Conservation (phyloP, 2,888 invertebrate genomes). For the Cantharis lateralis region DNA sequence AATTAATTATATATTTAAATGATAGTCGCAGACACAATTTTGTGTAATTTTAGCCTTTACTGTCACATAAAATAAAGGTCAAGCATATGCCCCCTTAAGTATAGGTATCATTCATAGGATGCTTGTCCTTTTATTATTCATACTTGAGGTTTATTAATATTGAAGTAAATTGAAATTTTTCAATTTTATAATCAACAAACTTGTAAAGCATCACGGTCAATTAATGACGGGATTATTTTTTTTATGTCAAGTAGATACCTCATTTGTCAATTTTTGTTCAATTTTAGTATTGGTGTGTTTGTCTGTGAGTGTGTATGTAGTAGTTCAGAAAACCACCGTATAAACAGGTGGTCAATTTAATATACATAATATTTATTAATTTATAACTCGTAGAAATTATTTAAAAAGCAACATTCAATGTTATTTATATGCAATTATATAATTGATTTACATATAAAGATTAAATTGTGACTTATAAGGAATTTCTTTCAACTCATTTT, state of each 20-base stretch:
- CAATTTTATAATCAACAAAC: neutral
- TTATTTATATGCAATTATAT: neutral
- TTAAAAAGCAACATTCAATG: neutral
- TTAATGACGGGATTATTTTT: neutral
- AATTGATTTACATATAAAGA: neutral
- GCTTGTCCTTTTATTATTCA: constrained; percentile 1
- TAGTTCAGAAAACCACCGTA: neutral
- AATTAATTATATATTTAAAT: constrained; percentile 3
- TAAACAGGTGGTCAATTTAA: neutral
- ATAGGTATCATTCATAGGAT: neutral
- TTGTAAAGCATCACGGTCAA: neutral
- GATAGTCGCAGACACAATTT: neutral
- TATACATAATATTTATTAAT: neutral
- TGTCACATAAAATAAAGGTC: neutral
- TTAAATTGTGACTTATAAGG: neutral
- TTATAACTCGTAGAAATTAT: neutral
- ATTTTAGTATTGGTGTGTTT: neutral
- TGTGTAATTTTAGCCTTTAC: neutral
- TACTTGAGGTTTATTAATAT: neutral
- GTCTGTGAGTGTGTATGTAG: neutral
- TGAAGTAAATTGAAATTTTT: neutral
- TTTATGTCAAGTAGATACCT: neutral
- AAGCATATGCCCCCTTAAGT: neutral
- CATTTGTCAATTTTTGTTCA: neutral
- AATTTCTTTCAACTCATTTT: neutral